These are phyloP conservation scores for Chondrilla cf. caribensis DNA, from an alignment of 37 sponge, comb jelly and placozoan species.

Conservation along the genomic window DNA sequence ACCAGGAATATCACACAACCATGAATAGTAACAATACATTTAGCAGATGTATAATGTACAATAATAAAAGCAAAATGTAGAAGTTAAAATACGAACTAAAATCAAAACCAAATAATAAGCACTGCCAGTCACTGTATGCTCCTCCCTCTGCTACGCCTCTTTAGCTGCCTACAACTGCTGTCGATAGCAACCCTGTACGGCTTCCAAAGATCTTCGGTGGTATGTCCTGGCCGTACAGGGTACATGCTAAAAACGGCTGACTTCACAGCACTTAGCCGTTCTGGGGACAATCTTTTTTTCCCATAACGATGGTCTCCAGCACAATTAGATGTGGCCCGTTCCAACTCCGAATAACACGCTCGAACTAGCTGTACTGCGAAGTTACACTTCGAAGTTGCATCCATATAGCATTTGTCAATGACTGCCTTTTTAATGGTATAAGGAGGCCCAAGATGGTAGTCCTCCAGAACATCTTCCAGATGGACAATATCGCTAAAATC, in stretches of 20 bases:
- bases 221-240: constrained; percentile 5
- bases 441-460: not conserved
- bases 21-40: too few relatives aligned
- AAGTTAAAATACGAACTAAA: too few relatives aligned
- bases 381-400: not conserved
- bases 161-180: constrained; percentile 3
- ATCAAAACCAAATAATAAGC: too few relatives aligned
- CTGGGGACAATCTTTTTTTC: constrained; percentile 8
- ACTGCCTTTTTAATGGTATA: not conserved
- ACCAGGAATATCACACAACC: too few relatives aligned
- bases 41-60: too few relatives aligned
- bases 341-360: not conserved
- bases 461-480: constrained; percentile 1
- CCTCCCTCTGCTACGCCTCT: constrained; percentile 4
- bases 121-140: too few relatives aligned
- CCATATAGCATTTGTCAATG: constrained; percentile 4
- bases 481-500: not conserved
- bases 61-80: too few relatives aligned
- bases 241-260: not conserved
- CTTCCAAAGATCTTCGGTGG: not conserved
- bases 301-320: constrained; percentile 10
- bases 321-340: constrained; percentile 17
- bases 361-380: constrained; percentile 7
- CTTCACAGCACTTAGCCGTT: not conserved
- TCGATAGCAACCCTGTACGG: not conserved